Evolutionary conservation across 2,113 vertebrate species (phyloP), one percentile per base, ranked within the genome.

Genomic region (Aplodontia rufa): DNA sequence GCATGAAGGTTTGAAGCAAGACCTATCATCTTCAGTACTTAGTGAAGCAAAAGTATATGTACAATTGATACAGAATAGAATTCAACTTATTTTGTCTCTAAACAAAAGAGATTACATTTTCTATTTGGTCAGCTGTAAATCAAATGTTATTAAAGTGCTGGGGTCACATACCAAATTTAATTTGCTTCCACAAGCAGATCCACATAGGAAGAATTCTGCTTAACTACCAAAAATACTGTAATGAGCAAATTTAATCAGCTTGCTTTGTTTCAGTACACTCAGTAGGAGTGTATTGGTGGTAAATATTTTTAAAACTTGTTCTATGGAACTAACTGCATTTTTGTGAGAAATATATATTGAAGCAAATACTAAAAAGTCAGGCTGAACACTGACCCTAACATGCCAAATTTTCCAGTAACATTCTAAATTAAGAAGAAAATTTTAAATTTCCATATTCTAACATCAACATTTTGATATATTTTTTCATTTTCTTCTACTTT

Each of bases 131-230:
- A 93, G 80, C 84, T 95, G n/a, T 62, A 86, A 53, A 91, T 58
- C 42, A 94, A 92, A 90, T 95, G 75, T 93, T 90, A 84, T 80
- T 90, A 90, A 81, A 92, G 76, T 78, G 11, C 49, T 91, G 14
- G 47, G 49, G 72, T 93, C 85, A 95, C 95, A 88, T 94, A 79
- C 72, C 90, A 94, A 89, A 93, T 91, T 90, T 95, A 80, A 94
- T 96, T 87, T 93, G 66, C 58, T 90, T 94, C 51, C 71, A 81
- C n/a, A 95, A 74, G 45, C 94, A 93, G 40, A 83, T 55, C 26
- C 49, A 86, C 42, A 66, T 8, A 49, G 13, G 35, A 96, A 93
- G 58, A 89, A 83, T 17, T 93, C 17, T 51, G 14, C 9, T 78
- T 87, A 62, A 79, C 83, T 78, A 75, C 22, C 64, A 95, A 74